Evolutionary conservation across 2,113 vertebrate genomes (phyloP).

Genomic region (Sturnus vulgaris): DNA sequence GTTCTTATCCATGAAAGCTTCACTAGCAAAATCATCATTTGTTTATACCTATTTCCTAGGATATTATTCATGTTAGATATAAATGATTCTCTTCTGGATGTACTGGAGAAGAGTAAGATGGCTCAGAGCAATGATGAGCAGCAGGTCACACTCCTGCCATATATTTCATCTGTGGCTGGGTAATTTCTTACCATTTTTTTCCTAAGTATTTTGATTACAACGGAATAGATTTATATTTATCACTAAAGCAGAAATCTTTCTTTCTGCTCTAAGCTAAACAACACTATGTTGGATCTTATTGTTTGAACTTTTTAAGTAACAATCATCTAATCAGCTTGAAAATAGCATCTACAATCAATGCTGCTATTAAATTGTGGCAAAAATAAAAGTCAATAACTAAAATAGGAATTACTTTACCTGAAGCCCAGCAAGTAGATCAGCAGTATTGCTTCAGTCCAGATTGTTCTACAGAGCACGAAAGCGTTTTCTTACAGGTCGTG

Average conservation of each 20-base stretch:
- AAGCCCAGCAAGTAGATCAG: neutral
- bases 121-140: neutral
- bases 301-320: neutral
- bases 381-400: neutral
- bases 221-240: neutral
- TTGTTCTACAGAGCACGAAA: neutral
- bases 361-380: neutral
- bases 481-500: neutral
- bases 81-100: neutral
- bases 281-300: neutral
- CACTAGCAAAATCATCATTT: neutral
- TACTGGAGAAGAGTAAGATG: neutral
- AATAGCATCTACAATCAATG: neutral
- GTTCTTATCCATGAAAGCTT: neutral
- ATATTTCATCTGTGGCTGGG: neutral
- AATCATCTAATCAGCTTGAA: neutral
- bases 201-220: neutral
- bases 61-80: neutral
- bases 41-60: neutral
- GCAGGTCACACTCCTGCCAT: neutral
- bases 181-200: neutral
- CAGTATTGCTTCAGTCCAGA: neutral
- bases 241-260: neutral
- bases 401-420: slow-evolving; percentile 8
- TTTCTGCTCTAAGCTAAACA: neutral